These are phyloP conservation scores for Camelus dromedarius DNA, from an alignment of 2,113 vertebrate genomes.

Conservation along the genomic window DNA sequence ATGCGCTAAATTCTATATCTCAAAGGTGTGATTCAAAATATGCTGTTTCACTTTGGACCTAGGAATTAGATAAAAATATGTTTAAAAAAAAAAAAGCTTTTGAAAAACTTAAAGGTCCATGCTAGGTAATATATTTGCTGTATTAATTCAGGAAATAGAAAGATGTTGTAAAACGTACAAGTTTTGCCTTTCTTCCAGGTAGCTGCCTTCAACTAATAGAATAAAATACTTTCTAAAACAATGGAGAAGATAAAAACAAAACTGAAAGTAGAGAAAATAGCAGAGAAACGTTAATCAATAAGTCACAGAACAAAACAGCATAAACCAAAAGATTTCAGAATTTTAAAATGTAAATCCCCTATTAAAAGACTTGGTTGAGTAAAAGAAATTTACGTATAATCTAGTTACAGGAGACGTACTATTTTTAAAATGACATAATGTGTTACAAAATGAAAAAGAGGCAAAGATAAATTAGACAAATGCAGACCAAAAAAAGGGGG, in stretches of 20 bases:
- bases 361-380: constrained; percentile 33
- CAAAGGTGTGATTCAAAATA: constrained; percentile 4
- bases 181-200: neutral
- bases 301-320: constrained; percentile 9
- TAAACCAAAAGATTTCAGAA: constrained; percentile 16
- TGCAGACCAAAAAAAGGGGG: neutral
- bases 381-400: constrained; percentile 55
- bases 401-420: constrained; percentile 24
- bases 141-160: constrained; percentile 44
- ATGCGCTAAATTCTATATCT: neutral
- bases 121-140: neutral
- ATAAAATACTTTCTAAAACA: constrained; percentile 12
- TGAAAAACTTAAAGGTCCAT: neutral
- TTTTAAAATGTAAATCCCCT: constrained; percentile 40
- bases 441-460: constrained; percentile 38
- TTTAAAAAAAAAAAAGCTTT: constrained; percentile 17
- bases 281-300: constrained; percentile 23
- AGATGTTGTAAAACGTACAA: constrained; percentile 14
- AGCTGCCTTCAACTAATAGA: constrained; percentile 47
- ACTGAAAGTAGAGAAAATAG: constrained; percentile 39
- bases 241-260: neutral
- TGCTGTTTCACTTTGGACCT: neutral
- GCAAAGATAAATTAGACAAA: constrained; percentile 25
- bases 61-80: constrained; percentile 39
- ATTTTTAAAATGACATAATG: neutral